A percentile compares a stretch with the other conserved stretches of the same genome.
These are phyloP conservation scores for Panagrolaimus sp. DNA, from an alignment of 1,140 invertebrate genomes.

Conservation along the genomic window DNA sequence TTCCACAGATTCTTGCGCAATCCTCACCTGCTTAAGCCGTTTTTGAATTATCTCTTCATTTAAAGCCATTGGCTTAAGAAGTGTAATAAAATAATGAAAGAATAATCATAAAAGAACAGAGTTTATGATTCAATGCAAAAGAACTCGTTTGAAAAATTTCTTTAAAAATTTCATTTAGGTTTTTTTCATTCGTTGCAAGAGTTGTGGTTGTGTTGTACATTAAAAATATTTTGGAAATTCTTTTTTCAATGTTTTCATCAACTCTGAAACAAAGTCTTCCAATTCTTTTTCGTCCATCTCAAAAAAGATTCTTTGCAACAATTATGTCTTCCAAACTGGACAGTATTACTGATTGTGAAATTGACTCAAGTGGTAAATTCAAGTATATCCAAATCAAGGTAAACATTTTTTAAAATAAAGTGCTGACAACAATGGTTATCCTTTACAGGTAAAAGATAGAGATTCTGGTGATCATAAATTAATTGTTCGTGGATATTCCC, in stretches of 20 bases:
- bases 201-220: too few species aligned
- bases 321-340: constrained; percentile 43
- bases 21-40: constrained; percentile 25
- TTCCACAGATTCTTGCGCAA: constrained; percentile 45
- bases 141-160: too few species aligned
- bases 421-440: constrained; percentile 44
- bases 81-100: too few species aligned
- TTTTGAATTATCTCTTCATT: constrained; percentile 29
- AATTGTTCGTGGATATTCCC: constrained; percentile 71
- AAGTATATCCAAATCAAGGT: constrained; percentile 80
- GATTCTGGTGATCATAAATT: constrained; percentile 61
- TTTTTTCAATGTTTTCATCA: too few species aligned
- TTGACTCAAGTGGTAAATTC: constrained; percentile 73
- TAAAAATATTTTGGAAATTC: too few species aligned
- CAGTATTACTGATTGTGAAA: constrained; percentile 70
- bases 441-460: constrained; percentile 49
- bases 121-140: too few species aligned
- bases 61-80: constrained; percentile 16
- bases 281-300: too few species aligned
- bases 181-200: too few species aligned
- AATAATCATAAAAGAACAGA: too few species aligned
- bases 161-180: too few species aligned
- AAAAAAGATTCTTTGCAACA: too few species aligned
- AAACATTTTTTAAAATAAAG: constrained; percentile 42
- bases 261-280: too few species aligned